Evolutionary conservation across 2,888 invertebrate genomes (phyloP), one percentile per base, ranked within the genome.

Genomic region (Acleris cristana): DNA sequence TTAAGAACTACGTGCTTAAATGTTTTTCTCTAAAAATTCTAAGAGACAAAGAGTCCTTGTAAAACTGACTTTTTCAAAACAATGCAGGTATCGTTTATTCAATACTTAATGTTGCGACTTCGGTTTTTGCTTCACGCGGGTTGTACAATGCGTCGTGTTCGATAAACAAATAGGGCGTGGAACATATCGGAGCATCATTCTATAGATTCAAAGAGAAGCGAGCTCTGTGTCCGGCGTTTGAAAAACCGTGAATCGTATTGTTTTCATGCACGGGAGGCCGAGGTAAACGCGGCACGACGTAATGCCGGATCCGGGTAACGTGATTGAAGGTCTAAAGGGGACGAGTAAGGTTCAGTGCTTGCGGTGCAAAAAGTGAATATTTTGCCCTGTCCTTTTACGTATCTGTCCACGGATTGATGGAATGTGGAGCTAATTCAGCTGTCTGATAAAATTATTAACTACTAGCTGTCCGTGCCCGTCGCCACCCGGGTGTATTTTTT

Each of bases 231-330:
- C 85, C 80, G 82, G 72, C 74, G 78, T 69, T 80, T 80, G 82
- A 89, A 90, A 90, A 89, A 89, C 85, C 82, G 82, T 84, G 85
- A 84, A 84, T 82, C 79, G 81, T 80, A 87, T 90, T 92, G 91
- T 91, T 71, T 70, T 66, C 70, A 53, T 54, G 12, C 40, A 34
- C 12, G 12, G 53, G 23, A 45, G 19, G 21, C 49, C 21, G 52
- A 57, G 61, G 51, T 30, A 52, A 40, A 40, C 40, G 40, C 14
- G 40, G 14, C 14, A 14, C 40, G 40, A 40, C 40, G 14, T 40
- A 57, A 60, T 49, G 26, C 8, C 55, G 23, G 49, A 26, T 30
- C 8, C 18, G 14, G 52, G 48, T 8, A 55, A 44, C 26, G 44
- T 52, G 51, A 57, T 64, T 64, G 57, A 64, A 64, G 19, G 48